A percentile compares a stretch with the other conserved stretches of the same genome.
Conservation (phyloP, 2,888 invertebrate genomes). For the Serrognathus titanus region DNA sequence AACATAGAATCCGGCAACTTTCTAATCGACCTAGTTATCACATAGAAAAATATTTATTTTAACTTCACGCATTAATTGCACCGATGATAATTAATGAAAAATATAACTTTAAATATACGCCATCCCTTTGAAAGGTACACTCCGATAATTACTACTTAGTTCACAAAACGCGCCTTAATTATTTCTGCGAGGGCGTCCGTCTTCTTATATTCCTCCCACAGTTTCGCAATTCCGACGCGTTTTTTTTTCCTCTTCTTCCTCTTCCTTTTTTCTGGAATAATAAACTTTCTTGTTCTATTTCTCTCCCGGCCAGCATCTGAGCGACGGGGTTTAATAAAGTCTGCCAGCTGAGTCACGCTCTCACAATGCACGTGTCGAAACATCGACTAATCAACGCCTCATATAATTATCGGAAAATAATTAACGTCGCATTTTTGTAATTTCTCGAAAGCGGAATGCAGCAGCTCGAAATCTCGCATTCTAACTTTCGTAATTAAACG, state of each 20-base stretch:
- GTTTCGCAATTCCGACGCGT: conserved; percentile 9
- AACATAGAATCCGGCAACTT: too few species aligned
- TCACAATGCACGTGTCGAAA: conserved; percentile 31
- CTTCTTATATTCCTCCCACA: conserved; percentile 13
- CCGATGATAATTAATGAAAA: too few species aligned
- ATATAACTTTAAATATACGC: too few species aligned
- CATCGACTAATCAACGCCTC: conserved; percentile 30
- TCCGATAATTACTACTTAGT: conserved; percentile 25
- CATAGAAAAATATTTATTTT: too few species aligned
- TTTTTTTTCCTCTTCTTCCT: conserved; percentile 11
- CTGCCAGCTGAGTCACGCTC: conserved; percentile 29
- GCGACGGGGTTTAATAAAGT: conserved; percentile 30
- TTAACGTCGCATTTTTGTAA: conserved; percentile 25
- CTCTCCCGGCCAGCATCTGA: conserved; percentile 21
- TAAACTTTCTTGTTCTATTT: conserved; percentile 29
- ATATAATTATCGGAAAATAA: conserved; percentile 33
- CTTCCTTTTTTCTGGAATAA: conserved; percentile 13
- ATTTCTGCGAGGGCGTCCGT: conserved; percentile 14
- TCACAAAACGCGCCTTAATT: conserved; percentile 23
- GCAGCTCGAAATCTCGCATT: too few species aligned
- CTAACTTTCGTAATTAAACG: too few species aligned
- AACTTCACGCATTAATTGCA: too few species aligned
- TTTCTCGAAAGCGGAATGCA: conserved; percentile 12
- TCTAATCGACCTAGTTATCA: too few species aligned
- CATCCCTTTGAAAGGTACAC: too few species aligned